A percentile compares a stretch with the other conserved stretches of the same genome.
Conservation (phyloP, 1,140 invertebrate genomes). For the Archegozetes longisetosus region DNA sequence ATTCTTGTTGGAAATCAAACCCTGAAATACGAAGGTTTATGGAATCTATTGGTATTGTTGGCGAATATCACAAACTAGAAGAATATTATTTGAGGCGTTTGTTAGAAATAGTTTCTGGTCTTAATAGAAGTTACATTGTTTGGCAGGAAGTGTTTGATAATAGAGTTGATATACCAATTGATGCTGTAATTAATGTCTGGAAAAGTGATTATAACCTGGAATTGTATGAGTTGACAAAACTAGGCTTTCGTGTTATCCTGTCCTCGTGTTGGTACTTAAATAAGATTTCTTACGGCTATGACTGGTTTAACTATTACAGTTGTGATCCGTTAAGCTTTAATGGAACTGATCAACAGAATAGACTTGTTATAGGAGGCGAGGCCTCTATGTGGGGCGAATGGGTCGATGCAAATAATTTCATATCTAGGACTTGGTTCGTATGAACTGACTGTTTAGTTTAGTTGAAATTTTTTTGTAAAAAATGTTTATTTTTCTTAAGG, state of each 20-base stretch:
- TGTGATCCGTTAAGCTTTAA: conserved; percentile 14
- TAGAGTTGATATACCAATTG: conserved; percentile 44
- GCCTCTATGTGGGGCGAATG: conserved; percentile 10
- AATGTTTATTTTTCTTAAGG: background rate
- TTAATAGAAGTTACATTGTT: conserved; percentile 44
- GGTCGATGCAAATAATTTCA: conserved; percentile 1
- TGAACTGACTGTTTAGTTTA: too few species aligned
- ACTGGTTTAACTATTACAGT: conserved; percentile 29
- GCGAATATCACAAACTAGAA: conserved; percentile 42
- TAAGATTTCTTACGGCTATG: conserved; percentile 34
- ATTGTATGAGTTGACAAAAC: conserved; percentile 33
- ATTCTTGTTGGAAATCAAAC: conserved; percentile 65
- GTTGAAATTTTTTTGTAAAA: background rate
- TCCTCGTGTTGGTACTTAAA: conserved; percentile 28
- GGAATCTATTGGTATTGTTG: conserved; percentile 38
- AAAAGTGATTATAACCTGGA: conserved; percentile 24
- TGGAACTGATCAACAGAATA: background rate
- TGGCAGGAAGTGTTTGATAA: conserved; percentile 88
- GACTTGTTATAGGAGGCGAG: background rate
- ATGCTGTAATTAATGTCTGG: conserved; percentile 56
- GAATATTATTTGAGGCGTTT: conserved; percentile 48
- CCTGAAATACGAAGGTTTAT: conserved; percentile 54
- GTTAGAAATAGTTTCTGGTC: conserved; percentile 31
- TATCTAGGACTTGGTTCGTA: conserved; percentile 30
- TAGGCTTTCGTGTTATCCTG: conserved; percentile 25